phyloP scores from a whole-genome alignment of 2,888 invertebrate species.

The Plutella xylostella region DNA sequence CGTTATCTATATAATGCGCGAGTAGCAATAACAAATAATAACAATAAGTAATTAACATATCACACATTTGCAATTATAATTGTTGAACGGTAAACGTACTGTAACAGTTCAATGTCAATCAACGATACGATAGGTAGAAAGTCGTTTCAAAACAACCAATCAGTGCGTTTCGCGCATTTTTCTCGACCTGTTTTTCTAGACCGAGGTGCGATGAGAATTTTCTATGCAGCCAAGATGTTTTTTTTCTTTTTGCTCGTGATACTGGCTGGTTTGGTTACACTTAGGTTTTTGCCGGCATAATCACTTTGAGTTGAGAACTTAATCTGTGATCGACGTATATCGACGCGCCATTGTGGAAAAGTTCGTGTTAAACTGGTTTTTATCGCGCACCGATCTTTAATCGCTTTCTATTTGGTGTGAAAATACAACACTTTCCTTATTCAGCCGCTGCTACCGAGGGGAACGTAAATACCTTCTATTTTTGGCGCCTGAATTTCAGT shows the following conservation, averaged over 20 bases:
- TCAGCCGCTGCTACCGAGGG: constrained; percentile 33
- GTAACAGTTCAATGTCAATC: constrained; percentile 10
- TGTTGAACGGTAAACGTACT: not conserved
- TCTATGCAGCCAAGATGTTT: constrained; percentile 11
- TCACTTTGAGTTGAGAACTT: not conserved
- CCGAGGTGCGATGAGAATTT: constrained; percentile 13
- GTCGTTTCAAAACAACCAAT: constrained; percentile 18
- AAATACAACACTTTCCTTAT: constrained; percentile 22
- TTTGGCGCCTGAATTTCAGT: constrained; percentile 58
- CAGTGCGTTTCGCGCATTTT: constrained; percentile 26
- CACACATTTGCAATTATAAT: constrained; percentile 12
- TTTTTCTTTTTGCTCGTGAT: constrained; percentile 7
- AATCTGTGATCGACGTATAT: not conserved
- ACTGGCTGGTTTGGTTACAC: not conserved
- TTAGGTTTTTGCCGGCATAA: constrained; percentile 1
- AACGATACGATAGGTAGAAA: constrained; percentile 25
- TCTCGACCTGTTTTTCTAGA: constrained; percentile 25
- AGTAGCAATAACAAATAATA: no score
- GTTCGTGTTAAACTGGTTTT: constrained; percentile 4
- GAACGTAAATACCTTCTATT: constrained; percentile 51
- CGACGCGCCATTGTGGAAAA: no score
- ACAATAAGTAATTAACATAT: not conserved
- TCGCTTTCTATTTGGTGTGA: constrained; percentile 35
- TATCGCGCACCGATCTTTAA: constrained; percentile 20
- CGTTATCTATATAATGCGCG: not conserved